phyloP scores from a whole-genome alignment of 35 echinoderm and acorn worm genomes.

The Acanthaster planci region DNA sequence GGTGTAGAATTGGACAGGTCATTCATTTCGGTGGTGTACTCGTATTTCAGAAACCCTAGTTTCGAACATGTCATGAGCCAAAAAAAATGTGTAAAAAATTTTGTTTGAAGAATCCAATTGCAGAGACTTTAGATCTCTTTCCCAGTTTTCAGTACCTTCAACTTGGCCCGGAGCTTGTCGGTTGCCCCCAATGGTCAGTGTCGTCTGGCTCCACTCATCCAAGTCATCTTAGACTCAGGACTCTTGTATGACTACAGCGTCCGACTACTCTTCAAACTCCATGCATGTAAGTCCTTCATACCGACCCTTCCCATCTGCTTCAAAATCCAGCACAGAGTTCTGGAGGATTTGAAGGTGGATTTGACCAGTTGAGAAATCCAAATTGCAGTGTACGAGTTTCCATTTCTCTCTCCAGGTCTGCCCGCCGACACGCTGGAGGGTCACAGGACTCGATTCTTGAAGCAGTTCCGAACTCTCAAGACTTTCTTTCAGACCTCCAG shows the following conservation, averaged over 20 bases:
- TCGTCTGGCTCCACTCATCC: constrained; percentile 82
- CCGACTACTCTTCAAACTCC: constrained; percentile 90
- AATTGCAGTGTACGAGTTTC: not conserved
- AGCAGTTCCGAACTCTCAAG: constrained; percentile 92
- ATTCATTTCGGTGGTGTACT: too few relatives aligned
- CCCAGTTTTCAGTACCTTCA: constrained; percentile 94
- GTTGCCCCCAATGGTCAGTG: constrained; percentile 83
- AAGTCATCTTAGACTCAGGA: constrained; percentile 78
- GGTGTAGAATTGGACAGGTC: too few relatives aligned
- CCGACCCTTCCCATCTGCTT: too few relatives aligned
- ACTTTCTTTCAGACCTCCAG: constrained; percentile 68
- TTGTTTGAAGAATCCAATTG: too few relatives aligned
- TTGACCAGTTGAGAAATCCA: too few relatives aligned
- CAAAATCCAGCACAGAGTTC: too few relatives aligned
- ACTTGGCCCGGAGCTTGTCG: constrained; percentile 81
- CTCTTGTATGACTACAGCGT: constrained; percentile 97
- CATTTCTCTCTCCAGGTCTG: constrained; percentile 58
- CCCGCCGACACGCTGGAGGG: constrained; percentile 89
- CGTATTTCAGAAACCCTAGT: too few relatives aligned
- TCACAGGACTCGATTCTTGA: constrained; percentile 78
- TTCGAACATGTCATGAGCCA: too few relatives aligned
- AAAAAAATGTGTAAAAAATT: too few relatives aligned
- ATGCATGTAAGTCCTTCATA: constrained; percentile 88
- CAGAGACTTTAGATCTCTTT: not conserved
- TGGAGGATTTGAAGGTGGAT: too few relatives aligned